Percentiles rank a stretch among this genome's conserved stretches.
Conservation (phyloP, 1,140 invertebrate genomes). For the Drosophila pseudoananassae region DNA sequence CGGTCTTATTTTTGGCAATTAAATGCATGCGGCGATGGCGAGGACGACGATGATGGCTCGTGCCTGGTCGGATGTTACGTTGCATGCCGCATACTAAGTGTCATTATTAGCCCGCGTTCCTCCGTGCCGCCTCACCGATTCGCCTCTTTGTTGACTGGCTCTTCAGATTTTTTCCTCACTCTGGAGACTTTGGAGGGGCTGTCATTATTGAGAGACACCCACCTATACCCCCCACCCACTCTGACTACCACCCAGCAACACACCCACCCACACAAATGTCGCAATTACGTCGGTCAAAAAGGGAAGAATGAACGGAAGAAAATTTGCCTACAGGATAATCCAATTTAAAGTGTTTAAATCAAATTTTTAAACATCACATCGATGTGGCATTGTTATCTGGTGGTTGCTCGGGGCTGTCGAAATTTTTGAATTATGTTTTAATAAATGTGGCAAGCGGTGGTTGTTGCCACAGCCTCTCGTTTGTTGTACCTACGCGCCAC, state of each 20-base stretch:
- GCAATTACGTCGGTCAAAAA: slow-evolving; percentile 76
- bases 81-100: slow-evolving; percentile 82
- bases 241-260: slow-evolving; percentile 11
- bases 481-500: slow-evolving; percentile 76
- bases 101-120: slow-evolving; percentile 70
- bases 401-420: slow-evolving; percentile 53
- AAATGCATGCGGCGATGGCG: slow-evolving; percentile 82
- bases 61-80: slow-evolving; percentile 77
- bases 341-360: slow-evolving; percentile 84
- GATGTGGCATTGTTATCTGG: slow-evolving; percentile 64
- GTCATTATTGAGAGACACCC: slow-evolving; percentile 66
- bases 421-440: slow-evolving; percentile 83
- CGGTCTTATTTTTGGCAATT: slow-evolving; percentile 83
- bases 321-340: slow-evolving; percentile 83
- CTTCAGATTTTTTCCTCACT: slow-evolving; percentile 38
- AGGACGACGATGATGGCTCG: slow-evolving; percentile 68
- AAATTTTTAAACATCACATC: slow-evolving; percentile 78
- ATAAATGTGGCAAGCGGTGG: slow-evolving; percentile 66
- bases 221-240: neutral
- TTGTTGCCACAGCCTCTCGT: slow-evolving; percentile 27
- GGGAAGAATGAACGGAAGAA: slow-evolving; percentile 41
- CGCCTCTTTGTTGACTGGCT: slow-evolving; percentile 1
- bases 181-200: slow-evolving; percentile 46
- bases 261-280: slow-evolving; percentile 72
- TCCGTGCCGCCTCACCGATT: neutral